These are phyloP conservation scores for Sarcophilus harrisii DNA, from an alignment of 2,797 vertebrate genomes.

Conservation along the genomic window DNA sequence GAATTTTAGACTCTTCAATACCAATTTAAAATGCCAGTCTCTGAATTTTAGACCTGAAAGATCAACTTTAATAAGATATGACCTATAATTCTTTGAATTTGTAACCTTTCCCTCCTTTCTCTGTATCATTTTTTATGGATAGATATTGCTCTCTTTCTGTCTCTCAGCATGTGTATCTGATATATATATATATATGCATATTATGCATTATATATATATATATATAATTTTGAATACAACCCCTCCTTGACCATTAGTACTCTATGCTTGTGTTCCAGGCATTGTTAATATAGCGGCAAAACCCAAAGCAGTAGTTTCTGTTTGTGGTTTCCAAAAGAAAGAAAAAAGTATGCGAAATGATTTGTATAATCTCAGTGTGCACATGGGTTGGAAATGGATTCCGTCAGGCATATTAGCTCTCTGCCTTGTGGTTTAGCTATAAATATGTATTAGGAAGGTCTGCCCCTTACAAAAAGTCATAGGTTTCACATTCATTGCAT, in stretches of 20 bases:
- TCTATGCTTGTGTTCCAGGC: slow-evolving; percentile 24
- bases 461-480: slow-evolving; percentile 56
- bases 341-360: slow-evolving; percentile 62
- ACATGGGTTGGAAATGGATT: slow-evolving; percentile 34
- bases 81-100: not conserved
- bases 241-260: slow-evolving; percentile 27
- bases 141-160: not conserved
- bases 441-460: slow-evolving; percentile 65
- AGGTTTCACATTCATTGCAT: slow-evolving; percentile 48
- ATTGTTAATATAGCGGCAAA: slow-evolving; percentile 64
- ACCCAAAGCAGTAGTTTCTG: slow-evolving; percentile 65
- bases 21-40: not conserved
- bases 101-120: not conserved
- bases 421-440: slow-evolving; percentile 60
- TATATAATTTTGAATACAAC: not conserved
- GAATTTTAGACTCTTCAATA: too few relatives aligned
- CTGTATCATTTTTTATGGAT: not conserved
- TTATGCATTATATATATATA: too few relatives aligned
- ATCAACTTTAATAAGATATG: not conserved
- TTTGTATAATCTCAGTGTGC: slow-evolving; percentile 55
- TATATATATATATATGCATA: not conserved
- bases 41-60: not conserved
- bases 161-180: not conserved
- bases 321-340: slow-evolving; percentile 65
- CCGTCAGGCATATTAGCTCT: slow-evolving; percentile 21